These are phyloP conservation scores for Synaphobranchus kaupii DNA, from an alignment of 2,797 vertebrate genomes.

Conservation along the genomic window DNA sequence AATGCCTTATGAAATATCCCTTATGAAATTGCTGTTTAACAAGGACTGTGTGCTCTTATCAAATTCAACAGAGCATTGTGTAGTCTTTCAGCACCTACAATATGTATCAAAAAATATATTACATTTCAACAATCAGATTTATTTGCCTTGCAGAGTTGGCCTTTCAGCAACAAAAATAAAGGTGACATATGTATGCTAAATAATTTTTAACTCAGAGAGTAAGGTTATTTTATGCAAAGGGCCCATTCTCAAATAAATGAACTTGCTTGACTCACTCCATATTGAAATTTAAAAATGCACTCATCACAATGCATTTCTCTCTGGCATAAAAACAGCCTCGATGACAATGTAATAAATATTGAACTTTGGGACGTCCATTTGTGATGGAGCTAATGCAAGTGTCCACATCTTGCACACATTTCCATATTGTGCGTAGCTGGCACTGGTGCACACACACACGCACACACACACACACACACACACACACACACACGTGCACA, in stretches of 20 bases:
- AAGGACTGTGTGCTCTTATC: neutral
- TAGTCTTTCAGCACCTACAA: neutral
- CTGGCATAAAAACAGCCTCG: neutral
- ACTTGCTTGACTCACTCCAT: neutral
- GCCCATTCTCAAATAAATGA: slow-evolving; percentile 17
- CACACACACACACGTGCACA: neutral
- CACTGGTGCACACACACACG: neutral
- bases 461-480: neutral
- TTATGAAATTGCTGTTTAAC: neutral
- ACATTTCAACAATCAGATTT: neutral
- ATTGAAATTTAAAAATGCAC: neutral
- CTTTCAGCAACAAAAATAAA: neutral
- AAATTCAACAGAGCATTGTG: neutral
- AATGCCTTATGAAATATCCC: neutral
- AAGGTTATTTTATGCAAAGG: slow-evolving; percentile 13
- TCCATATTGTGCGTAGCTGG: neutral
- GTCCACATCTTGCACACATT: neutral
- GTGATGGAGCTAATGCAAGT: neutral
- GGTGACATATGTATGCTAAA: slow-evolving; percentile 8
- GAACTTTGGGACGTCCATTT: neutral
- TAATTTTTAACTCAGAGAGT: slow-evolving; percentile 13
- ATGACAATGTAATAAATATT: neutral
- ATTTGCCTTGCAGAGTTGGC: slow-evolving; percentile 14
- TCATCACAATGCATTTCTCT: neutral
- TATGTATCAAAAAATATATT: neutral